Percentiles rank a stretch among this genome's conserved stretches.
These are phyloP conservation scores for Pangasius mekongensis DNA, from an alignment of 2,797 vertebrate genomes.

Conservation along the genomic window DNA sequence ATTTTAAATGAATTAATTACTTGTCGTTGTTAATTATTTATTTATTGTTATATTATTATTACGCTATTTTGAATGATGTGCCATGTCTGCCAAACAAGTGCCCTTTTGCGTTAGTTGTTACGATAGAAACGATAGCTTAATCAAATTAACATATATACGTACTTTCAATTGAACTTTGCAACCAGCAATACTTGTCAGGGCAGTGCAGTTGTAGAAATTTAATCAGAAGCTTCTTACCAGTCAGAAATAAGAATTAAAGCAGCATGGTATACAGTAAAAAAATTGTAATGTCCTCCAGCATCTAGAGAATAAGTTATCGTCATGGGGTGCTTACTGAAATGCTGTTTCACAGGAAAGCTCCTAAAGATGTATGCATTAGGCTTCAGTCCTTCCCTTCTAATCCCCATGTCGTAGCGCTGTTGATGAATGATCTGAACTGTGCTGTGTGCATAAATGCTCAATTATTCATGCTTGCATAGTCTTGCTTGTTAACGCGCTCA, in stretches of 20 bases:
- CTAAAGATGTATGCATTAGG: background rate
- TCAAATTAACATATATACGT: background rate
- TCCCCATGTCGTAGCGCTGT: conserved; percentile 14
- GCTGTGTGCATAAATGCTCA: conserved; percentile 20
- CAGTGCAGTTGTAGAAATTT: background rate
- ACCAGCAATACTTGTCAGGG: background rate
- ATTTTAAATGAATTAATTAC: background rate
- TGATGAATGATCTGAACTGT: conserved; percentile 38
- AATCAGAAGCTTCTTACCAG: background rate
- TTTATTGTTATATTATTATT: background rate
- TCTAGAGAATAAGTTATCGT: background rate
- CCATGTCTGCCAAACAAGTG: background rate
- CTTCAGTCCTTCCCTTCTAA: conserved; percentile 6
- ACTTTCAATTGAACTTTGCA: background rate
- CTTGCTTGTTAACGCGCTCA: conserved; percentile 39
- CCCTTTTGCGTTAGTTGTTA: background rate
- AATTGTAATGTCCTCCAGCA: background rate
- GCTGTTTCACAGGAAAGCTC: background rate
- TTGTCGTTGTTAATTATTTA: background rate
- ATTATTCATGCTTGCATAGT: conserved; percentile 47
- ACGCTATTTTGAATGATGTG: background rate
- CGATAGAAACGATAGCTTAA: background rate
- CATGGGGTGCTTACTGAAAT: background rate
- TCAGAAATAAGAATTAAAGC: background rate
- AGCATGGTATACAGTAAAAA: background rate